Conservation (phyloP, 2,113 vertebrate species). For the Boleophthalmus pectinirostris region DNA sequence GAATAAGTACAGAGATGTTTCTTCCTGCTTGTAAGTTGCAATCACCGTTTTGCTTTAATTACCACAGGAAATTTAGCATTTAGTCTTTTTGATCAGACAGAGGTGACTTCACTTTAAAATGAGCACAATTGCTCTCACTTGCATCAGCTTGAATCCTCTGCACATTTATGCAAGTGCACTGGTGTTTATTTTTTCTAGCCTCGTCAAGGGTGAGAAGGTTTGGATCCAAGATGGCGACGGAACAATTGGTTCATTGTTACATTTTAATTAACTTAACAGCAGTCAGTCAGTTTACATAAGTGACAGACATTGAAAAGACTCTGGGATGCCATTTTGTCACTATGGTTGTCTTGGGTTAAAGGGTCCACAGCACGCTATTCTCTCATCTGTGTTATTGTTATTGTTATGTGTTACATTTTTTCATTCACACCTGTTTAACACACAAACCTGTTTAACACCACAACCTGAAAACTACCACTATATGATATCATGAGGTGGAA, state of each 20-base stretch:
- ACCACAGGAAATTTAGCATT: constrained; percentile 17
- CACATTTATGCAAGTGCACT: neutral
- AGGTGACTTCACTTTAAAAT: neutral
- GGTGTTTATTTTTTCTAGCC: constrained; percentile 6
- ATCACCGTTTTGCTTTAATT: constrained; percentile 17
- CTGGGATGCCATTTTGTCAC: constrained; percentile 39
- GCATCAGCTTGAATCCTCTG: constrained; percentile 18
- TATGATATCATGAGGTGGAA: too few species aligned
- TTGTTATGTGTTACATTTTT: too few species aligned
- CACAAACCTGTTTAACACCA: too few species aligned
- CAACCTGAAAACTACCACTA: too few species aligned
- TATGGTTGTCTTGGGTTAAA: constrained; percentile 42
- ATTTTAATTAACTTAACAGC: constrained; percentile 6
- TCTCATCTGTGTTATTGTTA: too few species aligned
- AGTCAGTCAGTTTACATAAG: constrained; percentile 4
- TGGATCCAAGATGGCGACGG: constrained; percentile 1
- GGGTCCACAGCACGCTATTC: too few species aligned
- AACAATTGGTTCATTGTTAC: constrained; percentile 47
- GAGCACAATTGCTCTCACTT: constrained; percentile 19
- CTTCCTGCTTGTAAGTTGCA: neutral
- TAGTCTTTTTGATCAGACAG: constrained; percentile 29
- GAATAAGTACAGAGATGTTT: neutral
- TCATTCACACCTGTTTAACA: too few species aligned
- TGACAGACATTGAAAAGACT: neutral
- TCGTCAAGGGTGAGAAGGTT: neutral